Base-by-base conservation (phyloP, 2,888 invertebrate genomes). In the Pegoplata infirma region DNA sequence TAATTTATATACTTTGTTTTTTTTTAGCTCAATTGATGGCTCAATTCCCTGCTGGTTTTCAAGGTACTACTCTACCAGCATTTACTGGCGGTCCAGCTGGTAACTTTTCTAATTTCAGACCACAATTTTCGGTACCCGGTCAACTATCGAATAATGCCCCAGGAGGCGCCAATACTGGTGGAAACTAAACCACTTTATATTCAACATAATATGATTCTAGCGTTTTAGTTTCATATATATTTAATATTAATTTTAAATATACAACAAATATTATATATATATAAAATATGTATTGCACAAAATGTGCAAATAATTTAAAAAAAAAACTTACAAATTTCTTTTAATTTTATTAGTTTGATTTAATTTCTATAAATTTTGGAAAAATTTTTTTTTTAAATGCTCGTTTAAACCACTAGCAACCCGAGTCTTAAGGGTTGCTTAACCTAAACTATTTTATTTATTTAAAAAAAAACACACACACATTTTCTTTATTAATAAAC, bases 91-190 rank as follows among this genome's bases (percentile, higher is more conserved):
- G 88, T 21, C 93, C 95, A 36, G 94, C 95, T 68, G 94, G 95
- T 49, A 97, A 95, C 91, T 96, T 97, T 90, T 94, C 95, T 84
- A 95, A 95, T 90, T 97, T 97, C 91, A 93, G 97, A 90, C 97
- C 97, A 87, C 96, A 97, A 92, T 97, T 90, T 79, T 90, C 90
- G 17, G 90, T 90, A 67, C 90, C 90, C 61, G 90, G 89, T 4
- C 89, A 89, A 84, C 81, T 88, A 72, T 83, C 88, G 56, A 85
- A 82, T 44, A 64, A 55, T 17, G 12, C 68, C 28, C 59, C 44
- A 32, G 75, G 67, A 32, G 75, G 67, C 21, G 47, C 75, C 23
- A 74, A 63, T 46, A 23, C 77, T n/a, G 75, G 78, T 63, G 80
- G 76, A 53, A 76, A 72, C 69, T 73, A 76, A 66, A 64, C 63